Conservation (phyloP, 2,113 vertebrate genomes). For the Gymnogyps californianus region DNA sequence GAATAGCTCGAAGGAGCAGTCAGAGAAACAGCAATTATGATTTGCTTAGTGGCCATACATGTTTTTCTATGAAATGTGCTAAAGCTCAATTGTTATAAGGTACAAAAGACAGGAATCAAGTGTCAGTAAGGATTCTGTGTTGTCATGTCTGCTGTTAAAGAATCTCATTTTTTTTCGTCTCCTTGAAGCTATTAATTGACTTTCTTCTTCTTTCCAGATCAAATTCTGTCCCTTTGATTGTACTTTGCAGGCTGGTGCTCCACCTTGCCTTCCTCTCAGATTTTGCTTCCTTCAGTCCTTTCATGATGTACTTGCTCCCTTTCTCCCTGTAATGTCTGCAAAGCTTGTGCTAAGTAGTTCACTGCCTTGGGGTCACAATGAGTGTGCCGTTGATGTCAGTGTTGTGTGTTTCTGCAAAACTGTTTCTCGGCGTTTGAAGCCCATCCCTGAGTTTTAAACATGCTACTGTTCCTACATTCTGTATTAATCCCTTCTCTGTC, state of each 20-base stretch:
- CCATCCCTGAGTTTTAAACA: neutral
- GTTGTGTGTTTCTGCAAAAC: neutral
- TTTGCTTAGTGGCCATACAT: neutral
- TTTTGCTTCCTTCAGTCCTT: neutral
- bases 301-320: neutral
- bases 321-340: neutral
- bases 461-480: neutral
- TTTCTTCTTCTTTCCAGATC: neutral
- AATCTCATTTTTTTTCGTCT: neutral
- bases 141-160: neutral
- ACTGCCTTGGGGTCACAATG: neutral
- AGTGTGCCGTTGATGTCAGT: neutral
- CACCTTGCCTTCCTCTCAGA: neutral
- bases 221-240: neutral
- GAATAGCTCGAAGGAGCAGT: neutral
- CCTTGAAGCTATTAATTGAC: neutral
- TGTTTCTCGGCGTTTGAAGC: neutral
- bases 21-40: neutral
- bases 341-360: neutral
- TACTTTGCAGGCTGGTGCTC: neutral
- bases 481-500: neutral
- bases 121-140: neutral
- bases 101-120: neutral
- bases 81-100: neutral
- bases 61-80: neutral